Base-by-base conservation (phyloP, 2,113 vertebrate genomes). In the Glareola pratincola region DNA sequence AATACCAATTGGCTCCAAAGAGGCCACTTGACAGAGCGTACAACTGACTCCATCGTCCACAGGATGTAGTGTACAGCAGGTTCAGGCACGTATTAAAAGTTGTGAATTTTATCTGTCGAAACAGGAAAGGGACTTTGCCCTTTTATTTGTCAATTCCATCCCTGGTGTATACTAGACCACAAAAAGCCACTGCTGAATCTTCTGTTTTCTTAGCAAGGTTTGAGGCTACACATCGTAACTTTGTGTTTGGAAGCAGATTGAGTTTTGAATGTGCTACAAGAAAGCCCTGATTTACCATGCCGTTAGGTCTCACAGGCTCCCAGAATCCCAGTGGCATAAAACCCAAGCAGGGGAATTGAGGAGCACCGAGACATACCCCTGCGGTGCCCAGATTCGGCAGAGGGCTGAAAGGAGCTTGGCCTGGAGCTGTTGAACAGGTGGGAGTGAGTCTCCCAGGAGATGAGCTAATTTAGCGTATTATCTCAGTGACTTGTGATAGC, bases 371-470 rank as follows among this genome's bases (percentile, higher is more conserved):
- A 60, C 51, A 29, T 34, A 18, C 39, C 56, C 87, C 53, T 92
- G 83, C 3, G 2, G 53, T 78, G 64, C 86, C 51, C 29, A 60
- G 34, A 56, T 57, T 72, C 45, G 27, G 2, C 86, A 47, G 62
- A 39, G 92, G 76, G 66, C 59, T 92, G 62, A 20, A 74, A 82
- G 37, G 71, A 94, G 73, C 83, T 88, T 92, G 93, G 53, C 50
- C 83, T 87, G 79, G 68, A 90, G 71, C 86, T 89, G 54, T 26
- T 77, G 88, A 87, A 68, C 72, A 94, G 88, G 89, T 92, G 59
- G 93, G 94, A 91, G 60, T 66, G 83, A 79, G 45, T 92, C 34
- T 96, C 75, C 83, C 59, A 56, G 83, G 90, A 94, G 87, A 94
- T 90, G 87, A 90, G 84, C 91, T 94, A 79, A 86, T 85, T 96